Evolutionary conservation across 2,113 vertebrate species (phyloP).

Genomic region (Sylvilagus bachmani): DNA sequence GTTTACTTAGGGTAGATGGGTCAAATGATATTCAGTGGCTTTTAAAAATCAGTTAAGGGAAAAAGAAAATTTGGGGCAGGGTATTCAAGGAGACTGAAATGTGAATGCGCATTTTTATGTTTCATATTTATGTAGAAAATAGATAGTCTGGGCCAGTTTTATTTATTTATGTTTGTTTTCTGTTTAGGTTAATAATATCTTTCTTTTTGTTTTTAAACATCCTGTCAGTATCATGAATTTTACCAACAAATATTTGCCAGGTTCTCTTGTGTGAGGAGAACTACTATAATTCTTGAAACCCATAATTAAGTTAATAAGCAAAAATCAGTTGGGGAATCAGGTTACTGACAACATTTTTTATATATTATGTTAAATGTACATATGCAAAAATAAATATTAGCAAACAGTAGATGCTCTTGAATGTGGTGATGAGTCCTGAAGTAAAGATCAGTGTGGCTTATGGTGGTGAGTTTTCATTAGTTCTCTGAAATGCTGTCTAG

Average conservation of each 20-base stretch:
- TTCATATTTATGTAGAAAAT: not conserved
- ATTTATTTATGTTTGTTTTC: not conserved
- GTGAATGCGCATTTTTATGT: not conserved
- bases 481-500: not conserved
- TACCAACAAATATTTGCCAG: not conserved
- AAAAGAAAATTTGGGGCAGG: not conserved
- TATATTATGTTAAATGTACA: not conserved
- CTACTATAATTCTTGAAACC: not conserved
- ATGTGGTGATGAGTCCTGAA: not conserved
- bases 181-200: not conserved
- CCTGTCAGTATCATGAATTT: not conserved
- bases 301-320: not conserved
- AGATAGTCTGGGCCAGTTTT: not conserved
- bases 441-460: not conserved
- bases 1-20: not conserved
- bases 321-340: not conserved
- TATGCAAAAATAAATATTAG: not conserved
- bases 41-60: not conserved
- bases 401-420: constrained; percentile 19
- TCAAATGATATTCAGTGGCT: not conserved
- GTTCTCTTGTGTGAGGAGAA: not conserved
- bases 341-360: not conserved
- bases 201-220: constrained; percentile 32
- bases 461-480: not conserved
- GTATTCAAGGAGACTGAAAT: not conserved